Evolutionary conservation across 2,888 invertebrate species (phyloP).

Genomic region (Erpobdella octoculata): DNA sequence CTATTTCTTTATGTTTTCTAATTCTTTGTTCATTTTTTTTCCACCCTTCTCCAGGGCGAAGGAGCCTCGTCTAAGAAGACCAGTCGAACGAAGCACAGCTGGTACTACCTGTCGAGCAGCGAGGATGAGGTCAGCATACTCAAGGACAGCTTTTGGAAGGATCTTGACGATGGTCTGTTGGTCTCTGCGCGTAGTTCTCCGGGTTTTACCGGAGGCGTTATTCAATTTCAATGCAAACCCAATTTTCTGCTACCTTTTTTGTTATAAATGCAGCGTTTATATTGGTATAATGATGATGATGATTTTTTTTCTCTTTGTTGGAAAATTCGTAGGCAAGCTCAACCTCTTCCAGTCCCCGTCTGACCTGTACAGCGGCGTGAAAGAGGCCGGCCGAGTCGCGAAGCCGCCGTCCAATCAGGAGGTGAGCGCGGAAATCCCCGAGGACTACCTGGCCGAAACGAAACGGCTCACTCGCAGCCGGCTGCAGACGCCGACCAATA

Average conservation of each 20-base stretch:
- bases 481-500: not conserved
- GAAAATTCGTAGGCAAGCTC: slow-evolving; percentile 39
- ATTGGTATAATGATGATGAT: not conserved
- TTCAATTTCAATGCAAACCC: too few species aligned
- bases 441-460: slow-evolving; percentile 15
- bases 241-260: not conserved
- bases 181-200: too few species aligned
- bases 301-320: not conserved
- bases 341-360: slow-evolving; percentile 42
- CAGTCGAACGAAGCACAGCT: slow-evolving; percentile 19
- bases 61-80: slow-evolving; percentile 19
- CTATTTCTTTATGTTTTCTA: not conserved
- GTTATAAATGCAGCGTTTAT: not conserved
- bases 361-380: slow-evolving; percentile 50
- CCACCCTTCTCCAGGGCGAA: not conserved
- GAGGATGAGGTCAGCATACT: slow-evolving; percentile 36
- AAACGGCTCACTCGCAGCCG: slow-evolving; percentile 13
- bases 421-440: slow-evolving; percentile 3
- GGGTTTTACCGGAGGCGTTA: too few species aligned
- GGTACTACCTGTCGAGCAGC: slow-evolving; percentile 29
- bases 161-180: slow-evolving; percentile 46
- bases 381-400: slow-evolving; percentile 41
- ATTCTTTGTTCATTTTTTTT: not conserved
- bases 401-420: slow-evolving; percentile 14
- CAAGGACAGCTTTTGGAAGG: slow-evolving; percentile 49